These are phyloP conservation scores for Eira barbara DNA, from an alignment of 2,113 vertebrate species.

Conservation along the genomic window DNA sequence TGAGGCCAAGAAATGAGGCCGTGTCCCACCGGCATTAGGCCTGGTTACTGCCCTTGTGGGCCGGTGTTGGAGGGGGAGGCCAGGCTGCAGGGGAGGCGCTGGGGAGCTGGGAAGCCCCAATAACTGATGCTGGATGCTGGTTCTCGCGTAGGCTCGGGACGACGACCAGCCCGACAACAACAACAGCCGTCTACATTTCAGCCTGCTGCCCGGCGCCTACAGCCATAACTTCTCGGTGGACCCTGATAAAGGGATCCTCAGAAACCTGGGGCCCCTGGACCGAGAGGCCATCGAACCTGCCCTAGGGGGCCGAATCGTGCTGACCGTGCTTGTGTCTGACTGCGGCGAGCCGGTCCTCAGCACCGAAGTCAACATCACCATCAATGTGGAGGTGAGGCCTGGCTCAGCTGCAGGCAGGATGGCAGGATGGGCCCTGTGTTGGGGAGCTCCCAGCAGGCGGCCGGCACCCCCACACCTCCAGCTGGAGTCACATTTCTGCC, in stretches of 20 bases:
- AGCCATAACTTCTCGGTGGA: conserved; percentile 91
- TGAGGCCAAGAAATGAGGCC: background rate
- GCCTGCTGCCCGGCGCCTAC: conserved; percentile 79
- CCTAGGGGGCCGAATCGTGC: conserved; percentile 81
- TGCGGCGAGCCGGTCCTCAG: conserved; percentile 78
- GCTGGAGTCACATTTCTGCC: background rate
- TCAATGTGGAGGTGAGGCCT: conserved; percentile 89
- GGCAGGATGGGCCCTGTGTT: background rate
- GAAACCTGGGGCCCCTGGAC: conserved; percentile 83
- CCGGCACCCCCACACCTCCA: background rate
- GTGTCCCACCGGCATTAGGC: background rate
- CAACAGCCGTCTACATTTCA: conserved; percentile 87
- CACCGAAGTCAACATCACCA: conserved; percentile 76
- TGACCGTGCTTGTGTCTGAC: conserved; percentile 88
- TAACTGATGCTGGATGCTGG: background rate
- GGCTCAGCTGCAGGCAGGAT: background rate
- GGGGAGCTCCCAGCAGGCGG: background rate
- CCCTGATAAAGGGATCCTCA: conserved; percentile 76
- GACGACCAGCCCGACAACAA: conserved; percentile 81
- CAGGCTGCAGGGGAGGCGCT: background rate
- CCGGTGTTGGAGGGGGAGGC: background rate
- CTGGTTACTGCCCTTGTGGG: background rate
- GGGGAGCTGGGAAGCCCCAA: background rate
- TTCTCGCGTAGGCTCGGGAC: conserved; percentile 87
- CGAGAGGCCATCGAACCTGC: conserved; percentile 84